Evolutionary conservation across 2,888 invertebrate genomes (phyloP), one percentile per base, ranked within the genome.

Genomic region (Hirtodrosophila histrioides): DNA sequence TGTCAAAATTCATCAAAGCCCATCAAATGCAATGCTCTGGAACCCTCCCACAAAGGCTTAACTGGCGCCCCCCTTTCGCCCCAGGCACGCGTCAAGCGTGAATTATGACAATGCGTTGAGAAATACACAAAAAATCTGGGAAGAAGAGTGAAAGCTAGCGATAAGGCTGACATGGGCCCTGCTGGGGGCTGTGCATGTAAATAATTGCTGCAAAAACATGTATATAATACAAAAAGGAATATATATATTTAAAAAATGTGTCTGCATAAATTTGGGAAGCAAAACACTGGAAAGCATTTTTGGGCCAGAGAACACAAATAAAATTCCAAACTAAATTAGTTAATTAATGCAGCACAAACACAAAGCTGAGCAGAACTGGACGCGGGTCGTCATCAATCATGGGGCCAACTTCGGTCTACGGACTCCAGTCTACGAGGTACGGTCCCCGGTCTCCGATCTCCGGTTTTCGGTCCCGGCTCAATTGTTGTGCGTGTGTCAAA

Each of bases 261-360:
- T 66, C 57, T 71, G 85, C 87, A 81, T 81, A 81, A 62, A 69
- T 81, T 81, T 80, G 9, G 17, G 11, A 54, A 41, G 43, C 24
- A 53, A 65, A 63, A 17, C 45, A 46, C 37, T 50, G 54, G 57
- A 78, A 57, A 53, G 44, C 60, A 53, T 54, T 68, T 43, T 29
- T 41, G 58, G 48, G 49, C 33, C 44, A 50, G 48, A 76, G 58
- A 74, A 70, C 70, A 57, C 62, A 65, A 61, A 75, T 65, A 67
- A 73, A 76, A 75, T 67, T 31, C 57, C 61, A 84, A 85, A 86
- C 72, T 75, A 86, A 88, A 88, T 84, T 88, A 86, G 88, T 79
- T 88, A 88, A 84, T 88, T 86, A 84, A 84, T 84, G 88, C 86
- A 79, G 69, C 68, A 55, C 64, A 67, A 57, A 69, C 62, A 70